Evolutionary conservation across 2,797 vertebrate genomes (phyloP), one percentile per base, ranked within the genome.

Genomic region (Halcyon leucocephala): DNA sequence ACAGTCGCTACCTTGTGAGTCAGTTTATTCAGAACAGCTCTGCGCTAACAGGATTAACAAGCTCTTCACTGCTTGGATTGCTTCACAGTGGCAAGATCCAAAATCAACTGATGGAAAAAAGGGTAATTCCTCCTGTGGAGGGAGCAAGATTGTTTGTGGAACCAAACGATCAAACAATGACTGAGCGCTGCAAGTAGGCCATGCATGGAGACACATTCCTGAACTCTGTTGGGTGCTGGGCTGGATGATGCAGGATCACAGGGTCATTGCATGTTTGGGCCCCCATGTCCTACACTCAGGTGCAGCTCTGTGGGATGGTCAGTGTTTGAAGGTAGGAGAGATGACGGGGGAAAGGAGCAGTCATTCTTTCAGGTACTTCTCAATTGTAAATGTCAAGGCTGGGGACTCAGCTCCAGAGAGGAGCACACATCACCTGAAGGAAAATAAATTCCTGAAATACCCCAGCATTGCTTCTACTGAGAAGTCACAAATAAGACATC

Each of bases 21-120:
- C 85, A 73, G 70, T 79, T 95, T 73, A 62, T 88, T 81, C 72
- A 72, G 85, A 93, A 37, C 1, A 0, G 58, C 81, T 87, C 90
- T 5, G 2, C 0, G 0, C 58, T 86, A 71, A 84, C 12, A 9
- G 55, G 80, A 95, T 95, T 95, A 96, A 94, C 62, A 60, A 93
- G 62, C 58, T 90, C 89, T 84, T 90, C 89, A 64, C 85, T 86
- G 77, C 64, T 91, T 89, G 91, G 93, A 96, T 91, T 1, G 0
- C 66, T 77, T 89, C 2, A 1, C 37, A 2, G 80, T 14, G 52
- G 16, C 48, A 82, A 94, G 80, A 84, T 97, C 95, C 94, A 96
- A 96, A 92, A 96, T 86, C 93, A 95, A 78, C 89, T 62, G 89
- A 84, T 86, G 84, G 70, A 89, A 89, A 94, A 90, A 90, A 86